Base-by-base conservation (phyloP, 1,140 invertebrate genomes). In the Calycopis cecrops region DNA sequence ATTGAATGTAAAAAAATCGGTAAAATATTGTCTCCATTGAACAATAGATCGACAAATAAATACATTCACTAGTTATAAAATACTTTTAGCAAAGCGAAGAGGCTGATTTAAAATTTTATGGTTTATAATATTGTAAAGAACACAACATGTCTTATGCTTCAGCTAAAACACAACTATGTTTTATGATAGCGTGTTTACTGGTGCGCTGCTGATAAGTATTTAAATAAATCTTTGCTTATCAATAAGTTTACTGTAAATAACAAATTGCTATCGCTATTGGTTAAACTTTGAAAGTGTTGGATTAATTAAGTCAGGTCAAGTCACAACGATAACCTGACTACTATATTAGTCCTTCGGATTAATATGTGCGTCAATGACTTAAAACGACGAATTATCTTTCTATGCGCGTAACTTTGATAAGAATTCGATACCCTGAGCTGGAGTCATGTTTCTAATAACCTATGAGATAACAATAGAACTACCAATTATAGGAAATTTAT, bases 281-380 rank as follows among this genome's bases (percentile, higher is more conserved):
- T 38, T 42, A 14, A 53, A 40, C 38, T 53, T 21, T 53, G 21
- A 53, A 63, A 63, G 47, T 62, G 48, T 56, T 9, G 57, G 62
- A 72, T 72, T 73, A 77, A 79, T 76, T 76, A 73, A 71, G 65
- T 61, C 66, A 69, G 66, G 67, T 67, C 62, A 63, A 62, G 21
- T 28, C 2, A 38, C 18, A n/a, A 42, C 53, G 77, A 82, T 82
- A 80, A 79, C 76, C 72, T 59, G 62, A 67, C 51, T 55, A n/a
- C n/a, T n/a, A n/a, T n/a, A 59, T 54, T 48, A 52, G 60, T 58
- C 63, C 64, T 63, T 55, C 51, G 55, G 65, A 52, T 62, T 58
- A 21, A 61, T 44, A 69, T 65, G 72, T 83, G 69, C 79, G 76
- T 83, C 79, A 83, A 73, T 73, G 65, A 51, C 65, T 55, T 62